Percentiles rank a stretch among this genome's conserved stretches.
phyloP scores from a whole-genome alignment of 2,797 vertebrate species.

The Bryconaethiops microstoma region DNA sequence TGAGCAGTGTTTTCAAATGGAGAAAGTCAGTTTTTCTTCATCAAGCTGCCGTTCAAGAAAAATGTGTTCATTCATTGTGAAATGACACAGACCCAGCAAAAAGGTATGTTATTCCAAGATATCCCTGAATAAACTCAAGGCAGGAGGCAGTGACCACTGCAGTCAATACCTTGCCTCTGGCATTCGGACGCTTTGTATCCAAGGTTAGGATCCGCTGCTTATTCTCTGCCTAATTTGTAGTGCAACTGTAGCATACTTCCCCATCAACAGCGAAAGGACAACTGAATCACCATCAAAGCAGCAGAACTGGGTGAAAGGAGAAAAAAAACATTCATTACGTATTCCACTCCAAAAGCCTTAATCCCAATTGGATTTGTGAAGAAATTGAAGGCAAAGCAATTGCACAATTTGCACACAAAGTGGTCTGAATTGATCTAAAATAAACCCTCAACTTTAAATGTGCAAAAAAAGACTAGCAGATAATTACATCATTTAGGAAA shows the following conservation, averaged over 20 bases:
- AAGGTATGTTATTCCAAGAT: neutral
- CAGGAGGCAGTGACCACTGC: neutral
- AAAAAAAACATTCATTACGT: slow-evolving; percentile 73
- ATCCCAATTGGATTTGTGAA: slow-evolving; percentile 85
- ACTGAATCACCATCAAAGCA: slow-evolving; percentile 48
- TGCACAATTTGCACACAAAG: slow-evolving; percentile 96
- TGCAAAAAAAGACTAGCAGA: slow-evolving; percentile 81
- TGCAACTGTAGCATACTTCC: slow-evolving; percentile 41
- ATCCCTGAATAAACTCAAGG: neutral
- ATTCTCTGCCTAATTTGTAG: slow-evolving; percentile 39
- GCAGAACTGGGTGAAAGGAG: slow-evolving; percentile 19
- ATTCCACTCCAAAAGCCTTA: slow-evolving; percentile 78
- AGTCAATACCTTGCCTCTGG: slow-evolving; percentile 2
- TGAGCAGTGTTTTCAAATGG: neutral
- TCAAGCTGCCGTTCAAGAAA: too few relatives aligned
- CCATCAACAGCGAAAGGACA: slow-evolving; percentile 49
- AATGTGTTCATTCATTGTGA: too few relatives aligned
- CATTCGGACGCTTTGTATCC: slow-evolving; percentile 7
- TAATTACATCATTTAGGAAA: slow-evolving; percentile 99
- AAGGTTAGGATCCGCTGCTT: slow-evolving; percentile 35
- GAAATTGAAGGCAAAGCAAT: slow-evolving; percentile 88
- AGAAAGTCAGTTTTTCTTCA: neutral
- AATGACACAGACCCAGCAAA: neutral
- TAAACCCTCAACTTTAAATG: slow-evolving; percentile 98
- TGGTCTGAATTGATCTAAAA: slow-evolving; percentile 96